Evolutionary conservation across 1,140 invertebrate genomes (phyloP), one percentile per base, ranked within the genome.

Genomic region (Wasmannia auropunctata): DNA sequence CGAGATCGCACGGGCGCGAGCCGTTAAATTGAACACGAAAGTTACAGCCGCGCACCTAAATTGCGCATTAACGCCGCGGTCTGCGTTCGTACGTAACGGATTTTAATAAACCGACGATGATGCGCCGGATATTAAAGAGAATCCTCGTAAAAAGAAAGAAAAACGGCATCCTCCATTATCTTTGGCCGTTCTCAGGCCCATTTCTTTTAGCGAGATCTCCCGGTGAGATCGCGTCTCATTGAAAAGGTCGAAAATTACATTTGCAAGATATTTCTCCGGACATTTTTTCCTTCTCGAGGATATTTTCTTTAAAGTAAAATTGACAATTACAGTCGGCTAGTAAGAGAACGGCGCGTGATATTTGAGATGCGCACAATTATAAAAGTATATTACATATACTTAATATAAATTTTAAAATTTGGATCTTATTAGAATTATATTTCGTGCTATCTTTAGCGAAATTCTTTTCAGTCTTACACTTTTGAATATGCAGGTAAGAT

Each of bases 21-120:
- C 51, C 51, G 51, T 83, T 83, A 83, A 83, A 74, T 83, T 83
- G 40, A 81, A 81, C 69, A 58, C 79, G 25, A 83, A 74, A 74
- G 67, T 74, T 83, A 83, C 51, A 43, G 40, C 67, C 79, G 25
- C 19, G 40, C 67, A 83, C 67, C 28, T 74, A 83, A 74, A 83
- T 83, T 83, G 51, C 67, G 25, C 51, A 81, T 81, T 72, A 81
- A 81, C 51, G 65, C 46, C 16, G 22, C 40, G 1, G 7, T 19
- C 14, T 16, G 43, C 37, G 16, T 46, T 56, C 49, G 19, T 49
- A 22, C n/a, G 43, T 83, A 83, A 83, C 31, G 34, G 25, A 72
- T 83, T 83, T 58, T 83, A 83, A 74, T 72, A 58, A 58, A 81
- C 19, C 37, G 25, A 76, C 16, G 16, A 46, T 31, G 16, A 63